Conservation (phyloP, 2,113 vertebrate species). For the Ascaphus truei region DNA sequence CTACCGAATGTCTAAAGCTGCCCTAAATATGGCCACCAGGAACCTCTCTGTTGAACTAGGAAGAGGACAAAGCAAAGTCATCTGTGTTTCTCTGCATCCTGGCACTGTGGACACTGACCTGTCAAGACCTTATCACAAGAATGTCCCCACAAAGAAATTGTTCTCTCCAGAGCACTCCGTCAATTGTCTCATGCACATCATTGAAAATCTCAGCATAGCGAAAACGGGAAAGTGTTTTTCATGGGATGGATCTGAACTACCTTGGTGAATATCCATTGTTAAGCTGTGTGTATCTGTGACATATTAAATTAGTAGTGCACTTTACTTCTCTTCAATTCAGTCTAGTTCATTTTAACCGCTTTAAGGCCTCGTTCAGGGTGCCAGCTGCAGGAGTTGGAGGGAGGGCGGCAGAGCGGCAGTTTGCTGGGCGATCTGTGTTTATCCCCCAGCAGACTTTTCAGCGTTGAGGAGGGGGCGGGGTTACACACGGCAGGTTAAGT, state of each 20-base stretch:
- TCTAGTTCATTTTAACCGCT: too few relatives aligned
- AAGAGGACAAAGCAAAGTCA: slow-evolving; percentile 44
- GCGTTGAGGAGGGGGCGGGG: too few relatives aligned
- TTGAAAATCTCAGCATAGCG: slow-evolving; percentile 45
- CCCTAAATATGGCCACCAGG: slow-evolving; percentile 61
- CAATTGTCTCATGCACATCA: slow-evolving; percentile 49
- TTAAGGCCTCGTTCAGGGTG: too few relatives aligned
- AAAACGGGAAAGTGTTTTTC: slow-evolving; percentile 56
- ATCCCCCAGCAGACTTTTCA: too few relatives aligned
- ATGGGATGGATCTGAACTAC: slow-evolving; percentile 47
- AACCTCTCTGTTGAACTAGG: slow-evolving; percentile 61
- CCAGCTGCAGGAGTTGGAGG: too few relatives aligned
- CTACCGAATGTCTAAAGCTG: slow-evolving; percentile 61
- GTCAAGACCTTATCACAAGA: slow-evolving; percentile 56
- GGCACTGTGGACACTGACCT: slow-evolving; percentile 59
- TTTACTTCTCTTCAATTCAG: too few relatives aligned
- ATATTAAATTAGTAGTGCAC: not conserved
- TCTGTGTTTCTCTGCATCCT: slow-evolving; percentile 59
- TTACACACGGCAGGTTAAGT: too few relatives aligned
- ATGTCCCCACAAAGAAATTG: slow-evolving; percentile 51
- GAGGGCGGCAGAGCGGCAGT: too few relatives aligned
- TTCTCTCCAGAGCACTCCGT: slow-evolving; percentile 56
- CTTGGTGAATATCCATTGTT: slow-evolving; percentile 60
- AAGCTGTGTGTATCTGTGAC: not conserved
- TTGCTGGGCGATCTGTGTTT: too few relatives aligned